phyloP scores from a whole-genome alignment of 2,797 vertebrate species.

The Monodelphis domestica region DNA sequence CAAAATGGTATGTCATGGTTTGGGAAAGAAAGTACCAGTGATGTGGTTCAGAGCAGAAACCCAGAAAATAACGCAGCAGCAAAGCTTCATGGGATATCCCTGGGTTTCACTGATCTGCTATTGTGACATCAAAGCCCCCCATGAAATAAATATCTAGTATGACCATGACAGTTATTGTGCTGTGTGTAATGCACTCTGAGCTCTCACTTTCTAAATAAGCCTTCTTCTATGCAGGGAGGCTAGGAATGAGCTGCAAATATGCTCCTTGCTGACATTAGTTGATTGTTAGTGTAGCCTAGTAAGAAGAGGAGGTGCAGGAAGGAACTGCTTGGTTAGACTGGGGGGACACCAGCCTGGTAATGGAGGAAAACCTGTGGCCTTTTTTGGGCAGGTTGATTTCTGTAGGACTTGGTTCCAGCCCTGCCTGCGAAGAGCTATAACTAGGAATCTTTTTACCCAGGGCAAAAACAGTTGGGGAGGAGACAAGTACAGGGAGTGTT shows the following conservation, averaged over 20 bases:
- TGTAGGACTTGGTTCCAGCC: not conserved
- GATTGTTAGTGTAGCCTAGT: not conserved
- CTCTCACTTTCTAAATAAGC: not conserved
- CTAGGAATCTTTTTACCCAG: not conserved
- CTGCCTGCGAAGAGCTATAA: not conserved
- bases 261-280: not conserved
- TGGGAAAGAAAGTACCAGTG: not conserved
- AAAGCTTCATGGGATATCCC: not conserved
- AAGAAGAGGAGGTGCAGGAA: not conserved
- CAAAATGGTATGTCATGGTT: not conserved
- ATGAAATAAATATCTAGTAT: not conserved
- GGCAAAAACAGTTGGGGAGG: not conserved
- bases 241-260: not conserved
- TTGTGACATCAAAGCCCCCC: not conserved
- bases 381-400: not conserved
- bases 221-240: not conserved
- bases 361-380: not conserved
- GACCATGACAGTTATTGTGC: not conserved
- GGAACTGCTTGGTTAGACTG: not conserved
- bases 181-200: not conserved
- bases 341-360: not conserved
- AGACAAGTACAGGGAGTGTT: not conserved
- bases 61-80: not conserved
- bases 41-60: not conserved
- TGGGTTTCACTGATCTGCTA: not conserved